Evolutionary conservation across 2,888 invertebrate genomes (phyloP).

Genomic region (Liopterus haemorrhoidalis): DNA sequence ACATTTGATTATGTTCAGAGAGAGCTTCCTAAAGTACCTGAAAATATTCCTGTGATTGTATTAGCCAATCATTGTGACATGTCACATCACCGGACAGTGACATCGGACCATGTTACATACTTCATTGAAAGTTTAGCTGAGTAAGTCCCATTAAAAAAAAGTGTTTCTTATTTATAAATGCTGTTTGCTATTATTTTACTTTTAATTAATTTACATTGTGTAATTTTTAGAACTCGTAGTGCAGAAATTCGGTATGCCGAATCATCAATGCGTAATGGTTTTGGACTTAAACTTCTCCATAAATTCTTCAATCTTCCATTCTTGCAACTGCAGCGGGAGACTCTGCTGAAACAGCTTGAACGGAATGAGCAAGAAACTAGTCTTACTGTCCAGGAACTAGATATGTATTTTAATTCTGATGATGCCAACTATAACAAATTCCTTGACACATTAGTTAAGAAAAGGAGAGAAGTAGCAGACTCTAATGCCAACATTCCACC

Average conservation of each 20-base stretch:
- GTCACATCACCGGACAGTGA: conserved; percentile 89
- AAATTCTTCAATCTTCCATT: conserved; percentile 95
- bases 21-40: conserved; percentile 75
- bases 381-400: conserved; percentile 67
- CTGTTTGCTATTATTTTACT: background rate
- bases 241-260: conserved; percentile 80
- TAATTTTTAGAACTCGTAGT: conserved; percentile 44
- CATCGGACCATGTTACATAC: conserved; percentile 62
- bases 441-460: conserved; percentile 67
- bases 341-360: conserved; percentile 74
- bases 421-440: conserved; percentile 71
- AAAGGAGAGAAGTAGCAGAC: conserved; percentile 66
- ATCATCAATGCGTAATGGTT: conserved; percentile 92
- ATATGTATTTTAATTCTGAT: conserved; percentile 69
- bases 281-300: conserved; percentile 85
- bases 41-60: conserved; percentile 75
- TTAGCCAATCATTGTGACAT: conserved; percentile 94
- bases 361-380: conserved; percentile 76
- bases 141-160: conserved; percentile 46
- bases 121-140: conserved; percentile 59
- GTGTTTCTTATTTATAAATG: conserved; percentile 38
- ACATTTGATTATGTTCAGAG: conserved; percentile 92
- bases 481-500: conserved; percentile 51
- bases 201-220: background rate
- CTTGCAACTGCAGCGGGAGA: conserved; percentile 79